Base-by-base conservation (phyloP, 2,888 invertebrate species). In the Lasioglossum pauxillum region DNA sequence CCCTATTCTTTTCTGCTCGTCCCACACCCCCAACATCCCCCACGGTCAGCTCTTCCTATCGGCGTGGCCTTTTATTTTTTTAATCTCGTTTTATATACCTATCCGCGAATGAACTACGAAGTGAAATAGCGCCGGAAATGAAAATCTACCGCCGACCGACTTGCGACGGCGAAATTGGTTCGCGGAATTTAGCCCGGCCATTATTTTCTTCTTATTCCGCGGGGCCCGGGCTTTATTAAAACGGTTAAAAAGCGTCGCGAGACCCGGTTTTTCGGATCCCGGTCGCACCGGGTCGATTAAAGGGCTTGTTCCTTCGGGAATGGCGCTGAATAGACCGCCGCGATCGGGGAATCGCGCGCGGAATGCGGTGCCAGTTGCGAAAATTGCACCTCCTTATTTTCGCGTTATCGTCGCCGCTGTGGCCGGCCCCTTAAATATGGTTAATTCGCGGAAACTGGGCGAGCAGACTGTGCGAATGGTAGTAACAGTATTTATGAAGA, bases 71-170 rank as follows among this genome's bases (percentile, higher is more conserved):
- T 88, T 77, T 87, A 88, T 87, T 90, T 89, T 87, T 85, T 86
- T 82, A 84, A 82, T 88, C 81, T 84, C 81, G 57, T 78, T 87
- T 90, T 88, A 87, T 85, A 89, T 83, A 86, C 81, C 85, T 84
- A 81, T 82, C 77, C 83, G 80, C 85, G 85, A 82, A 86, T 88
- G 83, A 89, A 87, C 80, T 80, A 78, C 83, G 84, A 84, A 90
- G 84, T 82, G 84, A 84, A 88, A 87, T 88, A 86, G 80, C 78
- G 72, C 80, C 83, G 84, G 90, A 90, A 89, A 90, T 86, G 89
- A 91, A 83, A 89, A 89, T 87, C 83, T 72, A 87, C 80, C 87
- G 78, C 73, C 82, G 84, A 83, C 85, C 75, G 79, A 74, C 46
- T 82, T 80, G 77, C 60, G 82, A 82, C 74, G 83, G 72, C 82